Conservation (phyloP, 2,113 vertebrate species). For the Alethe castanea region DNA sequence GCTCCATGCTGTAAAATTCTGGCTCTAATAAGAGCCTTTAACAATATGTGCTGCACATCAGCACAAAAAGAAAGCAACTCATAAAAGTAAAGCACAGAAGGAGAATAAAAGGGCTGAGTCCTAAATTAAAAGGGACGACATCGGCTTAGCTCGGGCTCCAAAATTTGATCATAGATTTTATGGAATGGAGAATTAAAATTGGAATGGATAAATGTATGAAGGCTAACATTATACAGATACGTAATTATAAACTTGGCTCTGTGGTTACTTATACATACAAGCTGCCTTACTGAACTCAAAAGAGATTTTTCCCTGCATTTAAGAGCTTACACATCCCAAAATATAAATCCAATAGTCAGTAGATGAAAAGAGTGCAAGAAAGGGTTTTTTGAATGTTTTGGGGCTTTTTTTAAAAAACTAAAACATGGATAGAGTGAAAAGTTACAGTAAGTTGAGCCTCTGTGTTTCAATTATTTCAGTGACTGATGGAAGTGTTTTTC, state of each 20-base stretch:
- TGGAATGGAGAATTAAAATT: not conserved
- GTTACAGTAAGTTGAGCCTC: not conserved
- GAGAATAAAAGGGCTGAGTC: conserved; percentile 54
- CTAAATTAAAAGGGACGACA: conserved; percentile 48
- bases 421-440: not conserved
- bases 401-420: not conserved
- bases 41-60: conserved; percentile 71
- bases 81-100: conserved; percentile 30
- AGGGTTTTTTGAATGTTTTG: not conserved
- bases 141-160: conserved; percentile 38
- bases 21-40: conserved; percentile 38
- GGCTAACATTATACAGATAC: conserved; percentile 7
- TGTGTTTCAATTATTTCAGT: not conserved
- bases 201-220: not conserved
- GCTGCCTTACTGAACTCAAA: not conserved
- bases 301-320: not conserved
- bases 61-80: conserved; percentile 49
- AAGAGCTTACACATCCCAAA: not conserved
- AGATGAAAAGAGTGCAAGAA: not conserved
- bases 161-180: conserved; percentile 55
- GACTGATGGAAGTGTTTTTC: not conserved
- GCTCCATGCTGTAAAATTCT: conserved; percentile 23
- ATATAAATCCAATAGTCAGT: not conserved
- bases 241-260: conserved; percentile 22
- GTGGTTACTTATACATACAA: not conserved